phyloP scores from a whole-genome alignment of 2,888 invertebrate genomes.

The Phaonia tiefii region DNA sequence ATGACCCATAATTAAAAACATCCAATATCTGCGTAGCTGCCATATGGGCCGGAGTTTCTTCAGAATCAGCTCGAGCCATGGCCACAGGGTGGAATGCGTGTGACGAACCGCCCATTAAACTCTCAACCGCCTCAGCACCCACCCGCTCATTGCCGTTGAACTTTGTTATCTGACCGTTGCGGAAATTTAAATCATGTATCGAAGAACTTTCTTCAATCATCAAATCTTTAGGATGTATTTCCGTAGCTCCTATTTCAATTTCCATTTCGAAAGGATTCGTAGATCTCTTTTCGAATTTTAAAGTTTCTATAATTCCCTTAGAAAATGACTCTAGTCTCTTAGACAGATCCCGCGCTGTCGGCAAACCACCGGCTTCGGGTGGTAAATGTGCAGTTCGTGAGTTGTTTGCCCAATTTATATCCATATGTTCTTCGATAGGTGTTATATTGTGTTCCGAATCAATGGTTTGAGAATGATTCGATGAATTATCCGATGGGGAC shows the following conservation, averaged over 20 bases:
- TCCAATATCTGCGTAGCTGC: conserved; percentile 78
- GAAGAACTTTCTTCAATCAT: conserved; percentile 77
- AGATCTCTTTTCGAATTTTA: conserved; percentile 80
- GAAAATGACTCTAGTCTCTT: conserved; percentile 80
- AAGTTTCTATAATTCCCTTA: conserved; percentile 80
- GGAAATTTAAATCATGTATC: conserved; percentile 76
- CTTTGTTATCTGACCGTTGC: conserved; percentile 78
- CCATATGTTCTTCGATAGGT: conserved; percentile 81
- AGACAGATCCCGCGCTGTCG: conserved; percentile 80
- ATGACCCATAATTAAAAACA: conserved; percentile 79
- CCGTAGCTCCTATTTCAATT: conserved; percentile 80
- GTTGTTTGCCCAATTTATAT: conserved; percentile 80
- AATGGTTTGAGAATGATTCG: conserved; percentile 80
- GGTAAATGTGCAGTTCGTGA: conserved; percentile 77
- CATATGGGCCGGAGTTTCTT: conserved; percentile 75
- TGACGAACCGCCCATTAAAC: conserved; percentile 70
- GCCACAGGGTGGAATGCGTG: conserved; percentile 24
- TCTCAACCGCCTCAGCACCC: conserved; percentile 76
- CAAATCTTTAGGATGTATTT: conserved; percentile 78
- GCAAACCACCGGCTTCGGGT: conserved; percentile 77
- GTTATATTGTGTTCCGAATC: conserved; percentile 81
- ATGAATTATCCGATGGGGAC: conserved; percentile 83
- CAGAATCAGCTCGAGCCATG: conserved; percentile 75
- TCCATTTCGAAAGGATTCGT: conserved; percentile 81
- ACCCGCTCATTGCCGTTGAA: conserved; percentile 79